phyloP scores from a whole-genome alignment of 2,797 vertebrate species.

The Tamandua tetradactyla region DNA sequence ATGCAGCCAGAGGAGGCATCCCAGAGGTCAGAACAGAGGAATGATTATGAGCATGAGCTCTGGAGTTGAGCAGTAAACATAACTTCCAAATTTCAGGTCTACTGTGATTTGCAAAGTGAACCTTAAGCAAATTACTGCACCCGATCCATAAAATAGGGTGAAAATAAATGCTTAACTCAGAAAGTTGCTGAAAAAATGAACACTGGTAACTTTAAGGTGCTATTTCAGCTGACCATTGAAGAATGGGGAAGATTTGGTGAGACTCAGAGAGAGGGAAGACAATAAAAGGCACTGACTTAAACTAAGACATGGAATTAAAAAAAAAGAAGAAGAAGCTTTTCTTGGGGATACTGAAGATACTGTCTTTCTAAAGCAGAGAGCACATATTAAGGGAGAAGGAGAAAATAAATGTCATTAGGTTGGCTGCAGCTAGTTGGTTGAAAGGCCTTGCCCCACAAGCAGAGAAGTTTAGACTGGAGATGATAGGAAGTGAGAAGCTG shows the following conservation, averaged over 20 bases:
- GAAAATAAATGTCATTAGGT: background rate
- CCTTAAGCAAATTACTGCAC: conserved; percentile 1
- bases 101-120: background rate
- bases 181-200: conserved; percentile 7
- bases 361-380: background rate
- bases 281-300: conserved; percentile 19
- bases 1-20: background rate
- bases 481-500: background rate
- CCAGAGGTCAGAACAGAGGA: background rate
- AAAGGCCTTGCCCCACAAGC: conserved; percentile 10
- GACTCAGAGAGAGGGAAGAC: background rate
- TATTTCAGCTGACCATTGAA: conserved; percentile 8
- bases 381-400: background rate
- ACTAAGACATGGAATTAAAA: conserved; percentile 35
- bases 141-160: background rate
- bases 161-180: background rate
- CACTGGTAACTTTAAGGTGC: background rate
- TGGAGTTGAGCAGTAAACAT: background rate
- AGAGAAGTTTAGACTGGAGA: background rate
- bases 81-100: conserved; percentile 37
- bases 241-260: background rate
- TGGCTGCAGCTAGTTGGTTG: background rate
- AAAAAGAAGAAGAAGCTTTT: background rate
- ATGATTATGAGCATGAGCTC: background rate
- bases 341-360: background rate